These are phyloP conservation scores for Ips nitidus DNA, from an alignment of 1,140 invertebrate genomes.

Conservation along the genomic window DNA sequence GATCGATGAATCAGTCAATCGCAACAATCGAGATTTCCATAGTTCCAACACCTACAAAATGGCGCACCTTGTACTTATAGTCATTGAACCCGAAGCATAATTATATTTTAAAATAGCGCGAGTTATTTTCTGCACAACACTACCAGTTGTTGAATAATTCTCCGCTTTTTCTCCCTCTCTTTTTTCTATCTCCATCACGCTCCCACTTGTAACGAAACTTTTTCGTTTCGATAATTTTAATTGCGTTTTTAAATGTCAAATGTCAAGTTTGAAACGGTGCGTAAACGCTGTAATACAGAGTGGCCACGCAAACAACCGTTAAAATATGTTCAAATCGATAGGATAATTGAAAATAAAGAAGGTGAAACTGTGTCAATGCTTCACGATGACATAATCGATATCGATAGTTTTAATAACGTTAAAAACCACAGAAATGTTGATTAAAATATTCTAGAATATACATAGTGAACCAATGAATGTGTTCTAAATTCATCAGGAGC, in stretches of 20 bases:
- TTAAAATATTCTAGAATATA: too few relatives aligned
- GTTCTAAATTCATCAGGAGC: too few relatives aligned
- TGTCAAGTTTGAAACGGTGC: background rate
- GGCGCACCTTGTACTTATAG: constrained; percentile 31
- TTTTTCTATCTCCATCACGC: too few relatives aligned
- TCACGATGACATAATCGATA: too few relatives aligned
- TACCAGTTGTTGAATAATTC: constrained; percentile 23
- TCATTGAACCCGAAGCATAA: constrained; percentile 29
- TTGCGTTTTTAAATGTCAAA: constrained; percentile 28
- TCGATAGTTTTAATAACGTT: too few relatives aligned
- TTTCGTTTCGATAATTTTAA: constrained; percentile 23
- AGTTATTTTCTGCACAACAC: constrained; percentile 24
- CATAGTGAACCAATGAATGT: too few relatives aligned
- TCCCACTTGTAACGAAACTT: background rate
- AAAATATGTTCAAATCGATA: too few relatives aligned
- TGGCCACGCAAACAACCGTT: too few relatives aligned
- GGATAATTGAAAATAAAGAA: too few relatives aligned
- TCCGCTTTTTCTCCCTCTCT: background rate
- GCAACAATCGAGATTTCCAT: constrained; percentile 22
- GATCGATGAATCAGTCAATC: constrained; percentile 17
- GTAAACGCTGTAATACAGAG: too few relatives aligned
- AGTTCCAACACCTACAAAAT: constrained; percentile 25
- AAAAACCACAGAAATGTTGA: too few relatives aligned
- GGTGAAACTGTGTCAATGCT: too few relatives aligned
- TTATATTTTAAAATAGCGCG: constrained; percentile 31